Base-by-base conservation (phyloP, 2,888 invertebrate genomes). In the Flexamia atlantica region DNA sequence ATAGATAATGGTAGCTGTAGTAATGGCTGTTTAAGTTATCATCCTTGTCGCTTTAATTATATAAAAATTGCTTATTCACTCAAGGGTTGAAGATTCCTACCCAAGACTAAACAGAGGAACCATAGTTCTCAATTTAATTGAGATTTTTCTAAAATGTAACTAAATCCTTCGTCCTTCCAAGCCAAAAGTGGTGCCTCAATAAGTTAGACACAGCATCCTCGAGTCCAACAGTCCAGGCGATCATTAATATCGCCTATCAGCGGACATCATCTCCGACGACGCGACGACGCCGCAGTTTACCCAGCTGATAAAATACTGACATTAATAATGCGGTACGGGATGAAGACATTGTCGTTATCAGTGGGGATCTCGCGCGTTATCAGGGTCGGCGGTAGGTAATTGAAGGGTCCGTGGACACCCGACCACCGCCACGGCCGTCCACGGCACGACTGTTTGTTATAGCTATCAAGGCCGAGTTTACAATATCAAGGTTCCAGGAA, bases 331-430 rank as follows among this genome's bases (percentile, higher is more conserved):
- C 72, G 72, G 20, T 1, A 9, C 40, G 76, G 25, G 50, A 76
- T 76, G 76, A 76, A 76, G 76, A 76, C 76, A 50, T 76, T 17
- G 50, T 17, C 23, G 40, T 40, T 72, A 72, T 72, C 72, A 10
- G 28, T 28, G 28, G 30, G 14, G 64, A 64, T 64, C 64, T 23
- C 23, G 57, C 25, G 28, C 30, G 23, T 64, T 64, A 64, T 28
- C 64, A 64, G 64, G 20, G 36, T 9, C 72, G 23, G 30, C 28
- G 30, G 7, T 9, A 17, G 36, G 40, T 72, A 72, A 72, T 72
- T 72, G 72, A 14, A 36, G 72, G 68, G 30, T 10, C 14, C 12
- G 30, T 3, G 7, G 12, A 17, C n/a, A 68, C 2, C 68, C 57
- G 57, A 57, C 57, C 57, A 57, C 57, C 57, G 20, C 23, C 23